Evolutionary conservation across 2,797 vertebrate genomes (phyloP), one percentile per base, ranked within the genome.

Genomic region (Cyclura pinguis): DNA sequence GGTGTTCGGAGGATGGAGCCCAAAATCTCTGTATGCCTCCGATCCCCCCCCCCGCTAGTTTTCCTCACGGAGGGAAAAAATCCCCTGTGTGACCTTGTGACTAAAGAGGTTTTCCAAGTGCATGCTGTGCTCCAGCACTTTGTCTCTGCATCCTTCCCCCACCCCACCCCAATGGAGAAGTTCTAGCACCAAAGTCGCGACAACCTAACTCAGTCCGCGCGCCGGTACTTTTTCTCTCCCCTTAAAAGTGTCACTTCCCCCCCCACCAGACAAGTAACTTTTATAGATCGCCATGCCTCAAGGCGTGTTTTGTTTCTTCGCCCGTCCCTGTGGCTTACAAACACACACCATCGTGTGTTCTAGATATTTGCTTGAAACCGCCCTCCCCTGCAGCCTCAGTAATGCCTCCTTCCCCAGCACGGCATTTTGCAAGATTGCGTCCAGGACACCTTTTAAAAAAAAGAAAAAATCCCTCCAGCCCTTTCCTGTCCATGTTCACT

Each of bases 291-390:
- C 12, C 6, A 59, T 2, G 12, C 14, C 69, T 62, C 59, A 24
- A 24, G 7, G 38, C 42, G 4, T 78, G 9, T 29, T 7, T 22
- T n/a, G 55, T 22, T 42, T 83, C 20, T 38, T 47, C 27, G 20
- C 38, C 74, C 74, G 13, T 24, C 32, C 29, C 29, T 73, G 38
- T 42, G 27, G 64, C 50, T 73, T 74, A n/a, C 35, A 94, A 93
- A 72, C 90, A 93, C 69, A 94, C 90, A 91, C 93, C 93, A 93
- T 90, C 92, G 13, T 89, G 89, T 87, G 92, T 88, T 86, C 85
- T 91, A 72, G 82, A 81, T 82, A 80, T 93, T 93, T 93, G 86
- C 83, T 55, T 80, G 76, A 24, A 27, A 13, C 4, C 18, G 1
- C 59, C 74, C 89, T 59, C 62, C 24, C n/a, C 82, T 27, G 22